Evolutionary conservation across 2,797 vertebrate genomes (phyloP).

Genomic region (Fundulus diaphanus): DNA sequence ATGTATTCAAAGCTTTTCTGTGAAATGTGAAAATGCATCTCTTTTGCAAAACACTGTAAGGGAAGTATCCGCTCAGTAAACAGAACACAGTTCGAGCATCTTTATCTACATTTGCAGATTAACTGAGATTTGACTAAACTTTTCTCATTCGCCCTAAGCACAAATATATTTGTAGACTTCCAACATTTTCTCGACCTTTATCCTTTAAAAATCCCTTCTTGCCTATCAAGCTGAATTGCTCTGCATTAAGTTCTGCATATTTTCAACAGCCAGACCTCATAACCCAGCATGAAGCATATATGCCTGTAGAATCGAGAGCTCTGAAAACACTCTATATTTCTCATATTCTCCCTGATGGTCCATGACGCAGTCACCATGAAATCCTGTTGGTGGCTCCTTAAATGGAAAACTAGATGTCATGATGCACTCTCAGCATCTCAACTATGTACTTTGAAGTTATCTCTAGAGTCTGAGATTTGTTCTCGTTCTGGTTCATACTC

Average conservation of each 20-base stretch:
- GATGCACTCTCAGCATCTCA: slow-evolving; percentile 42
- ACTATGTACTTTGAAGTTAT: slow-evolving; percentile 58
- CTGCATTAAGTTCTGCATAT: slow-evolving; percentile 53
- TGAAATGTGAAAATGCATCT: not conserved
- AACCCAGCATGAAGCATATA: slow-evolving; percentile 51
- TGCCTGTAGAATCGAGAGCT: slow-evolving; percentile 41
- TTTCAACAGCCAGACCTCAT: slow-evolving; percentile 55
- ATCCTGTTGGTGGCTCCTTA: slow-evolving; percentile 59
- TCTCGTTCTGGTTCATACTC: slow-evolving; percentile 41
- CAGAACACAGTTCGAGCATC: not conserved
- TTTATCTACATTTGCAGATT: not conserved
- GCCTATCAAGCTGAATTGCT: slow-evolving; percentile 26
- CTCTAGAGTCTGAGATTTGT: slow-evolving; percentile 34
- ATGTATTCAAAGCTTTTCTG: not conserved
- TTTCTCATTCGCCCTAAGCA: not conserved
- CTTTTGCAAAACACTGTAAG: not conserved
- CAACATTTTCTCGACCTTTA: not conserved
- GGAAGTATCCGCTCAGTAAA: not conserved
- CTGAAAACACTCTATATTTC: slow-evolving; percentile 59
- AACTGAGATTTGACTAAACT: not conserved
- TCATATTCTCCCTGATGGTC: slow-evolving; percentile 44
- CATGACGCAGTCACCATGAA: slow-evolving; percentile 52
- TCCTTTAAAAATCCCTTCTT: slow-evolving; percentile 6
- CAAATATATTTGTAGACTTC: slow-evolving; percentile 2
- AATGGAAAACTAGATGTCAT: slow-evolving; percentile 51